Evolutionary conservation across 2,113 vertebrate genomes (phyloP).

Genomic region (Pangasianodon gigas): DNA sequence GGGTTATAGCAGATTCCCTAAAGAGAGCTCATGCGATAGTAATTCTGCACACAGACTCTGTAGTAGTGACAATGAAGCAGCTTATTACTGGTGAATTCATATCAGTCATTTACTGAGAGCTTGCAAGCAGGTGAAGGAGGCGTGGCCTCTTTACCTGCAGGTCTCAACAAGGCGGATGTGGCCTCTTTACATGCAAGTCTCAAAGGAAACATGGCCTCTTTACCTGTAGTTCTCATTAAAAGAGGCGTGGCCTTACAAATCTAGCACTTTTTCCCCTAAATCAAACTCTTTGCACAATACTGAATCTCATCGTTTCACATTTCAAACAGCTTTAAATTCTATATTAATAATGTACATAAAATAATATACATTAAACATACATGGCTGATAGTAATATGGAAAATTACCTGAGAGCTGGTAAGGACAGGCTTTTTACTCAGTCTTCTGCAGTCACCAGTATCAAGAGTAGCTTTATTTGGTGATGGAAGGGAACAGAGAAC

Average conservation of each 20-base stretch:
- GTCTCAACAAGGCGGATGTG: neutral
- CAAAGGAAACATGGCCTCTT: neutral
- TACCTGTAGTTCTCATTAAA: neutral
- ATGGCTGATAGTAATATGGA: neutral
- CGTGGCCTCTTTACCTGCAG: neutral
- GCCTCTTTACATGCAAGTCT: neutral
- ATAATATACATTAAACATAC: neutral
- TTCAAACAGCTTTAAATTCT: neutral
- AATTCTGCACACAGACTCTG: neutral
- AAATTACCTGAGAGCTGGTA: slow-evolving; percentile 89
- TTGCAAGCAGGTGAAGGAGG: neutral
- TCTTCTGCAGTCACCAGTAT: slow-evolving; percentile 89
- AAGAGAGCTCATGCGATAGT: neutral
- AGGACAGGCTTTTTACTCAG: slow-evolving; percentile 89
- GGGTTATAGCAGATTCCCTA: neutral
- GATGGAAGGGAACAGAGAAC: neutral
- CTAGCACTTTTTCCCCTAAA: neutral
- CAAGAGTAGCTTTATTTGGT: slow-evolving; percentile 81
- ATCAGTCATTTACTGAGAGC: neutral
- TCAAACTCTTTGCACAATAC: neutral
- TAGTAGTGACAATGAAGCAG: neutral
- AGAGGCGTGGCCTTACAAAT: neutral
- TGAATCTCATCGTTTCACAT: neutral
- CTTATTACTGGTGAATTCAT: neutral
- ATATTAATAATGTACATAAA: neutral